Evolutionary conservation across 2,888 invertebrate genomes (phyloP), one percentile per base, ranked within the genome.

Genomic region (Cyaniris semiargus): DNA sequence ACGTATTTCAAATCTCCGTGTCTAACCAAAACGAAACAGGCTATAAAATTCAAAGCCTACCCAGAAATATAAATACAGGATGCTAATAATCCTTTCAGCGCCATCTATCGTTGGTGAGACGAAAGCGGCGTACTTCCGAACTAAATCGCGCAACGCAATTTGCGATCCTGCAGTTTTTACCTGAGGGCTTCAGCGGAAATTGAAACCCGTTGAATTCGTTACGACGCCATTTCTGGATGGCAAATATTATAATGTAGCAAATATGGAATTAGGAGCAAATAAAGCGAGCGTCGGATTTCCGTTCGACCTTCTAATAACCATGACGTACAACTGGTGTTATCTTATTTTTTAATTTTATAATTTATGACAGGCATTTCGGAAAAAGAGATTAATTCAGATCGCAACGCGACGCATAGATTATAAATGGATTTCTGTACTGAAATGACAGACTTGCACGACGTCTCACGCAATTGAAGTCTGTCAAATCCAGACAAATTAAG

Each of bases 171-270:
- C 74, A 48, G 27, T 74, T 74, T 74, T 74, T 48, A 74, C 74
- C 74, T 74, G 44, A n/a, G 38, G 72, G 44, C 18, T 44, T 48
- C 53, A 0, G 27, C 23, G 74, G 44, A 48, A 74, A 48, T 48
- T 48, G 48, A 38, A 38, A 74, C 74, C 74, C 27, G 74, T 48
- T 72, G 48, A 72, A 72, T 72, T 74, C 18, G 74, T 74, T 48
- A 74, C 44, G 74, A 8, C 21, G 38, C 8, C 27, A 48, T 27
- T 74, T 21, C 48, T 48, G 44, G 15, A 66, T 66, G 27, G 66
- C 23, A 66, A 66, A 66, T 66, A 66, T 27, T 66, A 27, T 60
- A 60, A 60, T 60, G 60, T 58, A 53, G 53, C 53, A 53, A 53
- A 53, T 58, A n/a, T 58, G 58, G 18, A 58, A 21, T 58, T 58